These are phyloP conservation scores for Hyposmocoma kahamanoa DNA, from an alignment of 1,140 invertebrate species.

Conservation along the genomic window DNA sequence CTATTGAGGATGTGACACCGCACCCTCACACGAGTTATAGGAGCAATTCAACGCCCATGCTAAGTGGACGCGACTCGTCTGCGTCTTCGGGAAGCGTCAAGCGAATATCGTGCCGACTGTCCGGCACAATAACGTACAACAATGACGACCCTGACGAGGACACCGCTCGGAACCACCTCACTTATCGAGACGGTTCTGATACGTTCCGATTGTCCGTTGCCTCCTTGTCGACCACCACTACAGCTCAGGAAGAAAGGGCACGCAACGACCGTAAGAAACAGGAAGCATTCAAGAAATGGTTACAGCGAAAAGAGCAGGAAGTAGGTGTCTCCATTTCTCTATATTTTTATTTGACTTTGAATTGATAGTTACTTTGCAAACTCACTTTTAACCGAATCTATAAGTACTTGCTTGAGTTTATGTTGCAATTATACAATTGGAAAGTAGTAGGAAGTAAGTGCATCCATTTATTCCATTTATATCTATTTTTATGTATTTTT, in stretches of 20 bases:
- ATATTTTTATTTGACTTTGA: too few species aligned
- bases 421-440: too few species aligned
- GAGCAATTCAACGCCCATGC: conserved; percentile 58
- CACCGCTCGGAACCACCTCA: conserved; percentile 41
- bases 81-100: conserved; percentile 48
- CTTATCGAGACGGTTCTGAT: conserved; percentile 50
- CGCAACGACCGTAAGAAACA: conserved; percentile 52
- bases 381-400: too few species aligned
- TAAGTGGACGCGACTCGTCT: conserved; percentile 49
- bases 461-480: too few species aligned
- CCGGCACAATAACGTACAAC: conserved; percentile 10
- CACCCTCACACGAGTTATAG: conserved; percentile 56
- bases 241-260: conserved; percentile 62
- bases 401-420: too few species aligned
- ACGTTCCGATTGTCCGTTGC: conserved; percentile 62
- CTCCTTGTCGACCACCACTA: conserved; percentile 56
- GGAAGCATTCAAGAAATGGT: conserved; percentile 60
- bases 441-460: too few species aligned
- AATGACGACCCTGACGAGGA: conserved; percentile 30
- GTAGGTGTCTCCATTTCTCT: conserved; percentile 26
- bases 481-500: too few species aligned
- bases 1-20: conserved; percentile 47
- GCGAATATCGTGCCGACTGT: conserved; percentile 52
- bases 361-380: too few species aligned
- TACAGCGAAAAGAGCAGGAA: conserved; percentile 60